Evolutionary conservation across 2,113 vertebrate species (phyloP).

Genomic region (Meriones unguiculatus): DNA sequence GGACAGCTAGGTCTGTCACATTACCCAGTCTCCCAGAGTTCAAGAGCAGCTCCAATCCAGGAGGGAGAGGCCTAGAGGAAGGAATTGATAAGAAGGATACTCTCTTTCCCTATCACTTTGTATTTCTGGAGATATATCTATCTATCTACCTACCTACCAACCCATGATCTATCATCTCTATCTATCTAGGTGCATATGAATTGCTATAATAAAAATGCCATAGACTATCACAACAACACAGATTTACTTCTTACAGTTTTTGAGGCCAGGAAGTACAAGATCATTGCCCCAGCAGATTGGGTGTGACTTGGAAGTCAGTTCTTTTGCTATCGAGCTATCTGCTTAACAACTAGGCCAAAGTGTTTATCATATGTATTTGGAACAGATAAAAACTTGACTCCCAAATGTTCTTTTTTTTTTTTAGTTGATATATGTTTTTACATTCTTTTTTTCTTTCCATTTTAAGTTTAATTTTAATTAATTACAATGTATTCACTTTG

Average conservation of each 20-base stretch:
- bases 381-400: conserved; percentile 12
- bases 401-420: neutral
- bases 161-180: neutral
- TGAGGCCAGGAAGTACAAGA: neutral
- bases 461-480: too few relatives aligned
- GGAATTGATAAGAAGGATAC: neutral
- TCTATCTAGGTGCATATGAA: neutral
- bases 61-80: neutral
- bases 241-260: neutral
- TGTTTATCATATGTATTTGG: neutral
- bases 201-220: neutral
- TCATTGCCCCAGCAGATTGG: neutral
- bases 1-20: neutral
- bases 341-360: neutral
- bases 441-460: too few relatives aligned
- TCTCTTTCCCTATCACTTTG: neutral
- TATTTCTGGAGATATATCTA: neutral
- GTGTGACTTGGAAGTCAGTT: neutral
- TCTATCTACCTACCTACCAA: neutral
- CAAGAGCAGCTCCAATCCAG: neutral
- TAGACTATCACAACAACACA: neutral
- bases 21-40: neutral
- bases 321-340: neutral
- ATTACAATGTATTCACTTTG: too few relatives aligned
- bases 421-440: too few relatives aligned